Evolutionary conservation across 2,888 invertebrate species (phyloP), one percentile per base, ranked within the genome.

Genomic region (Empis livida): DNA sequence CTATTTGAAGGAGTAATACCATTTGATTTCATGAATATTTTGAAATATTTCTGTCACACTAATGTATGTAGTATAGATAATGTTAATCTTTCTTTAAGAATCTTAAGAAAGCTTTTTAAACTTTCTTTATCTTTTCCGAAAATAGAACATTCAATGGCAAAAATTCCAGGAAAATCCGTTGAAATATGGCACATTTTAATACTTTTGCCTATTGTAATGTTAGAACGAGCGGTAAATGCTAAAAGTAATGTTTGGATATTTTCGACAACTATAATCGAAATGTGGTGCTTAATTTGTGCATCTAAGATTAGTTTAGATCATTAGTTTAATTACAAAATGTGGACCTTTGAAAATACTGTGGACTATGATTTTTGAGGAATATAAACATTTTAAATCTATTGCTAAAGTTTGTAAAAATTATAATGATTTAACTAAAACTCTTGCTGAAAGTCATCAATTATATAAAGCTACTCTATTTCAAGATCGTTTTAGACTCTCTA

Each of bases 1-100:
- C 38, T 61, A 8, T 57, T 55, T 20, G 56, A 59, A 50, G 58
- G 58, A 8, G 43, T 59, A 41, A 46, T 56, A 2, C 49, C 49
- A 42, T 55, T 50, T 44, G 58, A 59, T 45, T 42, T 60, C 14
- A 51, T 49, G 49, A 17, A 57, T 30, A 46, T 49, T 37, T 42
- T 59, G n/a, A 52, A 56, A 9, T 20, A 2, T 2, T 11, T 20
- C 13, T 2, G 23, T 10, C 3, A 20, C 2, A 8, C 20, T 10
- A 35, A 35, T 13, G 20, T 42, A 5, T 32, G 41, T 11, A 35
- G 41, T 14, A 23, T 45, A 14, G 41, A 45, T 23, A 20, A 10
- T 41, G n/a, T 23, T 3, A 38, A 27, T 38, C 37, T 8, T 13
- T 13, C 4, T 10, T 32, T 32, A 8, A 4, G 3, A 13, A 13